phyloP scores from a whole-genome alignment of 2,113 vertebrate species.

The Megaceryle torquata region DNA sequence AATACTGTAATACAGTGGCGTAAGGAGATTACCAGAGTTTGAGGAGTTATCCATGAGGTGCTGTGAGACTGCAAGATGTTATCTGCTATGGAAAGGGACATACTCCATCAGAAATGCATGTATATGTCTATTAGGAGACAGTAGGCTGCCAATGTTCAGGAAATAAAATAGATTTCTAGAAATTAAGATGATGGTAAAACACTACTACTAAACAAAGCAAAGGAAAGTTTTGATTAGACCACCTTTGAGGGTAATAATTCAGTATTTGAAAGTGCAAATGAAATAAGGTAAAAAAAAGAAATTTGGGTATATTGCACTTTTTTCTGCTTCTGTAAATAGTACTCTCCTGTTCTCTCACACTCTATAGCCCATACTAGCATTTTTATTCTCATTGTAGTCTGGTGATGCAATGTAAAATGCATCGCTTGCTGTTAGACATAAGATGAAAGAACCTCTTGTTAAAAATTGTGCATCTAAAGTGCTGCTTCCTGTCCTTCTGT shows the following conservation, averaged over 20 bases:
- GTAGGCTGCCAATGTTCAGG: neutral
- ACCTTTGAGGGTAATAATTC: neutral
- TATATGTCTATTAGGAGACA: neutral
- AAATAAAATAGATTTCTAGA: neutral
- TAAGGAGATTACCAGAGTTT: neutral
- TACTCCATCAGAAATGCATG: neutral
- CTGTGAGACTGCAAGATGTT: neutral
- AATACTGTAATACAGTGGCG: neutral
- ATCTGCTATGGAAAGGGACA: neutral
- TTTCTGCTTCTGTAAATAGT: neutral
- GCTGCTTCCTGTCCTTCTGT: neutral
- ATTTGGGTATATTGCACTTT: neutral
- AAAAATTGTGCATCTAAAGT: neutral
- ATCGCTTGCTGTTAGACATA: neutral
- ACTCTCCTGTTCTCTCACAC: neutral
- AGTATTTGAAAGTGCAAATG: neutral
- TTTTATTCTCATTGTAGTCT: neutral
- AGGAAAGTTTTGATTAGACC: neutral
- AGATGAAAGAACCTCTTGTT: neutral
- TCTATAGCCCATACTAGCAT: neutral
- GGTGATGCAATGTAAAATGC: neutral
- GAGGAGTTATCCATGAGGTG: neutral
- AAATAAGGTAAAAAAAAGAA: neutral
- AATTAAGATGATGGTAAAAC: neutral
- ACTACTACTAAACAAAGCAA: neutral